Evolutionary conservation across 2,888 invertebrate species (phyloP), one percentile per base, ranked within the genome.

Genomic region (Liodrosophila aerea): DNA sequence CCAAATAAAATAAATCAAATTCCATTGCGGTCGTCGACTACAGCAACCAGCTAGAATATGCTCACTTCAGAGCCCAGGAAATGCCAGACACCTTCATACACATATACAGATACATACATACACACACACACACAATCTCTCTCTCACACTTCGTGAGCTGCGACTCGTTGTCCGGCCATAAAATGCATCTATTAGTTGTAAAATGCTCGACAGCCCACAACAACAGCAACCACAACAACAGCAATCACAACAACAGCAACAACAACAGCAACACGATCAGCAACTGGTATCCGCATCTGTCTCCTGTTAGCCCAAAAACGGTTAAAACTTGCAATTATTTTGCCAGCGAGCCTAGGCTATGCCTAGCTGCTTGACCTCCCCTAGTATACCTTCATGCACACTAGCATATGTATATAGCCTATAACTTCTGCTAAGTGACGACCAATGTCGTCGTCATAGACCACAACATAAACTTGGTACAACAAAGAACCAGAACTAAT

Each of bases 1-100:
- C 86, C 85, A 86, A 82, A 82, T 84, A 86, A 82, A 86, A 82
- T 86, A 82, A 86, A 82, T 82, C 81, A 82, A 82, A 82, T 85
- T 86, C 86, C 85, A 64, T 29, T 65, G 66, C 75, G 85, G 86
- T 85, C 85, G 83, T 78, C 72, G 85, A 78, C 81, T 76, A 67
- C 31, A 41, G 37, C 22, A 1, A 40, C 29, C 29, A 47, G 9
- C 50, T 41, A 40, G 34, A 52, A 47, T 39, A 59, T 39, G 34
- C 51, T 12, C 27, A 16, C 46, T 49, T n/a, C 37, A 47, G 43
- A 27, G 56, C 29, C 41, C 36, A 63, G 63, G 52, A 70, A 65
- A 65, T 74, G 72, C 62, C 57, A 59, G 59, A 75, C 71, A 70
- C 70, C 72, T 74, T 62, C 47, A 45, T 39, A 43, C 44, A 36